These are phyloP conservation scores for Coregonus clupeaformis DNA, from an alignment of 2,113 vertebrate genomes.

Conservation along the genomic window DNA sequence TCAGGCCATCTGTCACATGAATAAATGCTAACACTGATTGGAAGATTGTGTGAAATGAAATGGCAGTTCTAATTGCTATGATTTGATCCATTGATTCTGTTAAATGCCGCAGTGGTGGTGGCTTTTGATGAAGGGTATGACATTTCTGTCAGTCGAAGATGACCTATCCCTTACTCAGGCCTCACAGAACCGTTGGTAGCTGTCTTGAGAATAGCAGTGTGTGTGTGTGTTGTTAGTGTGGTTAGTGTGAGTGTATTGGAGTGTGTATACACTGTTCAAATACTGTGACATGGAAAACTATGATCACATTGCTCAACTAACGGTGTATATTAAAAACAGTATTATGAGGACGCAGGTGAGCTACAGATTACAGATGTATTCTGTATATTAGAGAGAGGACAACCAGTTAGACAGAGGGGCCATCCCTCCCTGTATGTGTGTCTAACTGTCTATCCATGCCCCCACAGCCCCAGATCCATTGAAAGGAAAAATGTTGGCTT, in stretches of 20 bases:
- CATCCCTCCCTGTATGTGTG: constrained; percentile 46
- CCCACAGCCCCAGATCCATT: constrained; percentile 25
- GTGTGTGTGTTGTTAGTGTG: too few species aligned
- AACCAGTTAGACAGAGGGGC: neutral
- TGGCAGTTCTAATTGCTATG: neutral
- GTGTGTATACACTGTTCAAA: too few species aligned
- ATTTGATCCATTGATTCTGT: constrained; percentile 18
- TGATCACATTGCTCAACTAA: neutral
- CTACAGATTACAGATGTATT: neutral
- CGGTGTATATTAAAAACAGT: neutral
- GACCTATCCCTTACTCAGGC: neutral
- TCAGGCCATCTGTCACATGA: neutral
- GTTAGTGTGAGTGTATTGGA: too few species aligned
- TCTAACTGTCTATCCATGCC: constrained; percentile 12
- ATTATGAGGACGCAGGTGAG: neutral
- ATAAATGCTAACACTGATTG: constrained; percentile 7
- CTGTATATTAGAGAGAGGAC: neutral
- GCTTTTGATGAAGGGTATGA: constrained; percentile 5
- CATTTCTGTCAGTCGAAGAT: neutral
- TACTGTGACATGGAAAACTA: neutral
- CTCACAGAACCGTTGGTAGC: neutral
- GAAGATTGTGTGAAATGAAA: too few species aligned
- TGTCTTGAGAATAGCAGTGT: neutral
- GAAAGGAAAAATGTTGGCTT: constrained; percentile 69
- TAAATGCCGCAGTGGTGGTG: neutral